Percentiles rank a stretch among this genome's conserved stretches.
These are phyloP conservation scores for Aldabrachelys gigantea DNA, from an alignment of 2,113 vertebrate genomes.

Conservation along the genomic window DNA sequence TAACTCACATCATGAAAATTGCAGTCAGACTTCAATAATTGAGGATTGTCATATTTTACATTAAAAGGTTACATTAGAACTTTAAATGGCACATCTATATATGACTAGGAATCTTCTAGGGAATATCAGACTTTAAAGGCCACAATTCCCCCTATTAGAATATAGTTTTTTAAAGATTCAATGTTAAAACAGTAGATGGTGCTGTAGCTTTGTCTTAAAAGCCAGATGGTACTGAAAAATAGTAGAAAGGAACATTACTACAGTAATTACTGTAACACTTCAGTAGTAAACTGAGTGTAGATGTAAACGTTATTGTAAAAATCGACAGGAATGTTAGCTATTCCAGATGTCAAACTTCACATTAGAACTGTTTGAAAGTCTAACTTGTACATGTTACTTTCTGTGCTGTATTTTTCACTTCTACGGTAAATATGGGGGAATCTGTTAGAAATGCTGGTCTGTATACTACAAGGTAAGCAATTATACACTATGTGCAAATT, in stretches of 20 bases:
- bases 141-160: rapidly evolving
- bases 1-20: rapidly evolving
- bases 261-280: neutral
- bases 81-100: neutral
- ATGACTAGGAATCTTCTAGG: neutral
- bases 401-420: neutral
- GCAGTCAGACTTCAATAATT: neutral
- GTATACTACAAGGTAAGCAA: neutral
- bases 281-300: neutral
- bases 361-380: neutral
- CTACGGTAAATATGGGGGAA: neutral
- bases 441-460: neutral
- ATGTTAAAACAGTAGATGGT: slow-evolving; percentile 66
- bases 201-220: slow-evolving; percentile 41
- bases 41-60: neutral
- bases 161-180: neutral
- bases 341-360: neutral
- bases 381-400: rapidly evolving
- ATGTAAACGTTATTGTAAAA: neutral
- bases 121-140: rapidly evolving
- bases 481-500: neutral
- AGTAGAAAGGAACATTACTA: neutral
- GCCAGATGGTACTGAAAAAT: rapidly evolving
- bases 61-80: neutral
- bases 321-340: neutral